These are phyloP conservation scores for Papilio protenor DNA, from an alignment of 2,888 invertebrate species.

Conservation along the genomic window DNA sequence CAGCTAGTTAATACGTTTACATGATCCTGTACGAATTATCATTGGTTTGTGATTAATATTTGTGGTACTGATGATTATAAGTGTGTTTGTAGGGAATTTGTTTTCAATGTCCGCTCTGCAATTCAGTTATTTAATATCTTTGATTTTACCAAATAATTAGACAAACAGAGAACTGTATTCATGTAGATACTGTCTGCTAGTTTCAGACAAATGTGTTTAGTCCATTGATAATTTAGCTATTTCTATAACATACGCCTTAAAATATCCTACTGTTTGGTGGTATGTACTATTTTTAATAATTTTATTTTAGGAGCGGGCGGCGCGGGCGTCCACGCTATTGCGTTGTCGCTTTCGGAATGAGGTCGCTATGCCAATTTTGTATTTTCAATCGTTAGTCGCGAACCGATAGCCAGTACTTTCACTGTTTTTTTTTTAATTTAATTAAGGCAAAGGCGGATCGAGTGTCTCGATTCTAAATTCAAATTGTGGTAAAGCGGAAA, in stretches of 20 bases:
- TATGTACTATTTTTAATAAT: conserved; percentile 60
- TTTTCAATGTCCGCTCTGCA: too few species aligned
- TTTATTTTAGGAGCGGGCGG: conserved; percentile 69
- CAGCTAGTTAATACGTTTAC: neutral
- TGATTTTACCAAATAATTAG: too few species aligned
- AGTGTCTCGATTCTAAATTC: neutral
- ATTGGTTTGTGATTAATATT: neutral
- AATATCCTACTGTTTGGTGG: conserved; percentile 31
- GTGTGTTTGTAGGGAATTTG: too few species aligned
- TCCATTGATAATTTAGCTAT: conserved; percentile 57
- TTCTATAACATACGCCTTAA: conserved; percentile 35
- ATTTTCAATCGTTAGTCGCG: conserved; percentile 70
- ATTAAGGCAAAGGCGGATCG: conserved; percentile 1
- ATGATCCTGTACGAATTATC: neutral
- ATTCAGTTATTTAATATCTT: too few species aligned
- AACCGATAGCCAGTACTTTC: conserved; percentile 68
- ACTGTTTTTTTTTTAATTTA: conserved; percentile 55
- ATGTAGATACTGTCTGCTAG: too few species aligned
- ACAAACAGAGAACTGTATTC: too few species aligned
- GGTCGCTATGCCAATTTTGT: conserved; percentile 80
- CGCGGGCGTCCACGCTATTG: conserved; percentile 63
- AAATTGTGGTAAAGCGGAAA: too few species aligned
- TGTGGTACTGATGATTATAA: too few species aligned
- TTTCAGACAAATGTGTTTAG: conserved; percentile 17
- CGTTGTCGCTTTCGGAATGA: conserved; percentile 72